phyloP scores from a whole-genome alignment of 2,797 vertebrate genomes.

The Platalea minor region DNA sequence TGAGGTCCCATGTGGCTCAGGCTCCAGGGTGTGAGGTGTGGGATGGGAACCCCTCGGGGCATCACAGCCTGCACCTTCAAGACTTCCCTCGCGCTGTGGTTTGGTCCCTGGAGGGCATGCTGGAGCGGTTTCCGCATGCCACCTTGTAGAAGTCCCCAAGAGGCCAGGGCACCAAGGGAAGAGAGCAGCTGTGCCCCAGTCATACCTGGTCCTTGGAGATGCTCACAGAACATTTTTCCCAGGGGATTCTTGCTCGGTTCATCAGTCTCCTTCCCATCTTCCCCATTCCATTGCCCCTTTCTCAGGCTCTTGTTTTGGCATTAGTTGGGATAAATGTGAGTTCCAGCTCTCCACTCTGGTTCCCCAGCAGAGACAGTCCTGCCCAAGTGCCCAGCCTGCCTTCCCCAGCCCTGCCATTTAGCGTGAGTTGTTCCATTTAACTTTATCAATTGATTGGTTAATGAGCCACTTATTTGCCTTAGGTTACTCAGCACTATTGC shows the following conservation, averaged over 20 bases:
- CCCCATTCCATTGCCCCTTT: background rate
- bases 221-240: background rate
- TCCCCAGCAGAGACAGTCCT: background rate
- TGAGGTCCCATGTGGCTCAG: background rate
- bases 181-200: background rate
- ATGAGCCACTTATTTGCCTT: conserved; percentile 47
- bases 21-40: background rate
- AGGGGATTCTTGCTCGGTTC: background rate
- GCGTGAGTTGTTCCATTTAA: background rate
- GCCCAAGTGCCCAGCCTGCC: background rate
- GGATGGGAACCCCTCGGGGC: background rate
- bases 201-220: background rate
- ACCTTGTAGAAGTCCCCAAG: background rate
- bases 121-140: background rate
- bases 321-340: background rate
- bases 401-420: background rate
- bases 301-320: background rate
- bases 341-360: background rate
- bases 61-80: background rate
- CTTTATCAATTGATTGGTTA: conserved; percentile 19
- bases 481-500: conserved; percentile 10
- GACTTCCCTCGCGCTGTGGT: fast-evolving
- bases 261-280: background rate
- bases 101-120: background rate
- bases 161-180: background rate